Evolutionary conservation across 1,140 invertebrate genomes (phyloP), one percentile per base, ranked within the genome.

Genomic region (Ceratina australensis): DNA sequence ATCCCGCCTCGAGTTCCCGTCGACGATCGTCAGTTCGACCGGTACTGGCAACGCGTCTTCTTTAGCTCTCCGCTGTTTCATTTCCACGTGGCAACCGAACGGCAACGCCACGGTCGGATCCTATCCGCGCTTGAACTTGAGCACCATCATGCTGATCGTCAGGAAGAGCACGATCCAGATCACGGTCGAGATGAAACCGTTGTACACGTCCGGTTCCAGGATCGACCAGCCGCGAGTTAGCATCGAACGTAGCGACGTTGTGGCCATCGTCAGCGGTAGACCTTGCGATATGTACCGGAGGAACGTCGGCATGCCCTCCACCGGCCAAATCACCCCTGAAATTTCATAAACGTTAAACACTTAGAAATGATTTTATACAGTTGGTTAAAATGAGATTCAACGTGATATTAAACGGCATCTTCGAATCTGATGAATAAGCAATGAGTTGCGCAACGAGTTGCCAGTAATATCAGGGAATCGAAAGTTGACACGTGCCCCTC

Each of bases 191-290:
- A 98, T 92, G 88, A 97, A 98, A 15, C 98, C 98, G 81, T 95
- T 94, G 92, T 98, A 98, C 0, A 99, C 98, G 52, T 96, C 95
- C 0, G 95, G 93, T 85, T 98, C 95, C 0, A 93, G 88, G 67
- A 99, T 94, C 15, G 93, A 94, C 98, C 98, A 98, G 12, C 98
- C 98, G 80, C 97, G 94, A 0, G 97, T 97, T 42, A 99, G 93
- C 87, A 99, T 96, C 24, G 96, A 96, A 68, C 98, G 93, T 74
- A 99, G 93, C 0, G 97, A 96, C 57, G 98, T 97, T 26, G 97
- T 98, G 12, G 98, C 97, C 87, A 98, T 94, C 0, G 98, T 99
- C 61, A 98, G 92, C 0, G 98, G 98, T 54, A 99, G 93, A 83
- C 96, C 95, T 61, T 96, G 95, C 3, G 97, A 96, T 47, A 99